Base-by-base conservation (phyloP, 2,113 vertebrate species). In the Cyrtonyx montezumae region DNA sequence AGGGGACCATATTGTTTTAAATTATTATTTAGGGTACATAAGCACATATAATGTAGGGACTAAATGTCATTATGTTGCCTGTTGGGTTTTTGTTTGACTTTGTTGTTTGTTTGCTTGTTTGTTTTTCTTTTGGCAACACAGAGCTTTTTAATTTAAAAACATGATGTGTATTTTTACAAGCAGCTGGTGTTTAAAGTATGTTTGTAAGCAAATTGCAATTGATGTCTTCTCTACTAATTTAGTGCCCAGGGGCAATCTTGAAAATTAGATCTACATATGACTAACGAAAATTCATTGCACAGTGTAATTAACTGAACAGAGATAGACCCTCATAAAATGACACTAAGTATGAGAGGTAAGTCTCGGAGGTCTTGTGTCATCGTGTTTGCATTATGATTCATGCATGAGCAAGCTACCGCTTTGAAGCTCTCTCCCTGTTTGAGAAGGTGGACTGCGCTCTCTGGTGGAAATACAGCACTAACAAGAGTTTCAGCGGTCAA, bases 131-230 rank as follows among this genome's bases (percentile, higher is more conserved):
- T 88, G 84, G 43, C 63, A 94, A 59, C 40, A 61, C 21, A 85
- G 63, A 91, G 67, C 22, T 88, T 91, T 96, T 93, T 77, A 79
- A 84, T 77, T 93, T 82, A 62, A 90, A 96, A 80, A 58, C 32
- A 85, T 78, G 40, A 49, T 81, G 69, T 48, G 37, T 21, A 45
- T 83, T 92, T 89, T 86, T 93, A 62, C 86, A 84, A 88, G 51
- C 87, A 94, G 91, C 62, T 96, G 88, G 51, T 87, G 70, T 84
- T 96, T 90, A 78, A 90, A 96, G 73, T 66, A 37, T 51, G 62
- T 91, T 95, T 95, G 83, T 84, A 91, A 95, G 87, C 92, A 96
- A 96, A 91, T 87, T 94, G 84, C 82, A 67, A 61, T 8, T 84
- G 74, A 93, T 78, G 62, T 87, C 77, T 90, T 91, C 80, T 68